Evolutionary conservation across 1,140 invertebrate species (phyloP), one percentile per base, ranked within the genome.

Genomic region (Coelopa frigida): DNA sequence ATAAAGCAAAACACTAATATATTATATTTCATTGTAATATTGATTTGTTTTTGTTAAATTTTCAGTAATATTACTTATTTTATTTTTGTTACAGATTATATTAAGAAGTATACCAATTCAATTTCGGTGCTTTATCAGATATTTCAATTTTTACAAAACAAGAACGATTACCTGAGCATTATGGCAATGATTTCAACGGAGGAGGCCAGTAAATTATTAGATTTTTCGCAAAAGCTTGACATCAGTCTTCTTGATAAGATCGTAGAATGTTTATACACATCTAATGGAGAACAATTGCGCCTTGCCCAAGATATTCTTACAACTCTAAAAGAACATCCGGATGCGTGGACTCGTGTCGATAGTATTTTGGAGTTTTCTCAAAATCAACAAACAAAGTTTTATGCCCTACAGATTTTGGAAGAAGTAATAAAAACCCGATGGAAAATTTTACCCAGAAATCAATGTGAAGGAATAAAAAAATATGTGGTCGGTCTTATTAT

Each of bases 331-430:
- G 94, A 98, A 74, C 94, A 98, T 76, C 94, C 94, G 26, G 93
- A 98, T 80, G 92, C 96, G 20, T 99, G 96, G 96, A 98, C 94
- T 37, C 74, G 94, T 54, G 97, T 99, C 46, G 96, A 99, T 75
- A 94, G 94, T 38, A 99, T 99, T 70, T 75, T 99, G 61, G 95
- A 99, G 74, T 99, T 83, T 76, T 86, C 84, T 55, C 83, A 81
- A 68, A 96, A 98, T 71, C 92, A 97, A 74, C 90, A 99, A 78
- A 99, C 96, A 41, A 99, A 99, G 78, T 99, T 98, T 73, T 99
- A 96, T 78, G 97, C 95, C 18, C 76, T 99, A 57, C 97, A 99
- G 80, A 99, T 99, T 66, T 74, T 99, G 54, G 97, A 99, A 75
- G 93, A 95, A 78, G 90, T 98, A 5, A 99, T 99, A 56, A 96